Base-by-base conservation (phyloP, 2,113 vertebrate species). In the Catharus bicknelli region DNA sequence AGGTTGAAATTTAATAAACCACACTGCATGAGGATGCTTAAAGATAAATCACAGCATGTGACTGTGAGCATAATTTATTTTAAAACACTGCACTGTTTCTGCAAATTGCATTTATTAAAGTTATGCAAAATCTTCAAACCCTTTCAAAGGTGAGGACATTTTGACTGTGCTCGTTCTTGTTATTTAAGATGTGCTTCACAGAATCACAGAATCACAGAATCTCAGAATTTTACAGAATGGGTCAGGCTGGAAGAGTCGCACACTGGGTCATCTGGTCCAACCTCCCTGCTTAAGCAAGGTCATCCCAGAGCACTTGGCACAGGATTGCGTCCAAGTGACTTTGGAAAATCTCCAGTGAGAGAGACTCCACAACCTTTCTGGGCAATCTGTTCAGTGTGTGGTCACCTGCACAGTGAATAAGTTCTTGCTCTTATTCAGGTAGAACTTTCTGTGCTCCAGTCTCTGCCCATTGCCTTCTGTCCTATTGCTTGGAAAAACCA, bases 1-100 rank as follows among this genome's bases (percentile, higher is more conserved):
- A 97, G 97, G 95, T 94, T 95, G 96, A 97, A 97, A 97, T 97
- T 95, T 96, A 97, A 97, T 96, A 98, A 97, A 96, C 90, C 82
- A 94, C 54, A 79, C 63, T 94, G 94, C 79, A 10, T 91, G 93
- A 95, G 96, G 95, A 94, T 95, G 93, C 72, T 94, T 67, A 84
- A 86, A 85, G 90, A 92, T 53, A 95, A 90, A 96, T 97, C 68
- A 59, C 22, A 73, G 85, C 47, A 69, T 85, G 90, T 59, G 84
- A 78, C 38, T 69, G 58, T 74, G 73, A 81, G 88, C 55, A 72
- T 32, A 26, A 82, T 77, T 88, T 88, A 74, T 92, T 95, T 93
- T 90, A 87, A 94, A 93, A 72, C 54, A 51, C 6, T n/a, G 64
- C 18, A 34, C 51, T 58, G 48, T 91, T 95, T 89, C 76, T 94